Conservation (phyloP, 2,888 invertebrate species). For the Ophion ellenae region DNA sequence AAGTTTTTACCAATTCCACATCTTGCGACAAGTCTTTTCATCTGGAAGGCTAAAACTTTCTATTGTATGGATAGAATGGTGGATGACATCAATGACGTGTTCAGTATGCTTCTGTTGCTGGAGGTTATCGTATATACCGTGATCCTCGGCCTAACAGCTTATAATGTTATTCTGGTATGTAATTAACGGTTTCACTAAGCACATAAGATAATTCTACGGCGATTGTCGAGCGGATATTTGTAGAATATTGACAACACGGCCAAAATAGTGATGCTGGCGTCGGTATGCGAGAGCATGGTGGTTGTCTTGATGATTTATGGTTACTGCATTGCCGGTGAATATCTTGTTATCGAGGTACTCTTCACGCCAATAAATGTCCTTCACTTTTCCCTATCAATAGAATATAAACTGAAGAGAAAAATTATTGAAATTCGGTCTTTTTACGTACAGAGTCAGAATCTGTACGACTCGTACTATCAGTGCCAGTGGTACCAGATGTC, state of each 20-base stretch:
- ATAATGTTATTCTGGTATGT: constrained; percentile 62
- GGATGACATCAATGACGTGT: constrained; percentile 57
- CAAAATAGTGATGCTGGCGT: constrained; percentile 56
- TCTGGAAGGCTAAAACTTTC: background rate
- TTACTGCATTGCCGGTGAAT: constrained; percentile 65
- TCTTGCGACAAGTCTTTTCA: background rate
- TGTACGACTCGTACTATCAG: constrained; percentile 52
- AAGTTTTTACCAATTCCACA: background rate
- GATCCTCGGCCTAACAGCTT: constrained; percentile 57
- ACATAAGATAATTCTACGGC: constrained; percentile 49
- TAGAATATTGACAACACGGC: constrained; percentile 57
- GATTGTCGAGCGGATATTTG: constrained; percentile 42
- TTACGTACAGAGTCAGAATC: constrained; percentile 35
- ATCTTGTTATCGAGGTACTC: constrained; percentile 58
- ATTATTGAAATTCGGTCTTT: background rate
- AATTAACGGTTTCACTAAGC: background rate
- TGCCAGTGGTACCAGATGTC: constrained; percentile 52
- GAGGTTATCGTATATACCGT: constrained; percentile 57
- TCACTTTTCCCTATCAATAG: background rate
- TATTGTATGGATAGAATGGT: constrained; percentile 21
- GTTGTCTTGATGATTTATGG: constrained; percentile 61
- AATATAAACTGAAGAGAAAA: background rate
- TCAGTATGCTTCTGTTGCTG: constrained; percentile 56
- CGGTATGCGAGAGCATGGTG: constrained; percentile 47
- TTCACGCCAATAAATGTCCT: background rate